phyloP scores from a whole-genome alignment of 2,888 invertebrate species.

The Tanytarsus gracilentus region DNA sequence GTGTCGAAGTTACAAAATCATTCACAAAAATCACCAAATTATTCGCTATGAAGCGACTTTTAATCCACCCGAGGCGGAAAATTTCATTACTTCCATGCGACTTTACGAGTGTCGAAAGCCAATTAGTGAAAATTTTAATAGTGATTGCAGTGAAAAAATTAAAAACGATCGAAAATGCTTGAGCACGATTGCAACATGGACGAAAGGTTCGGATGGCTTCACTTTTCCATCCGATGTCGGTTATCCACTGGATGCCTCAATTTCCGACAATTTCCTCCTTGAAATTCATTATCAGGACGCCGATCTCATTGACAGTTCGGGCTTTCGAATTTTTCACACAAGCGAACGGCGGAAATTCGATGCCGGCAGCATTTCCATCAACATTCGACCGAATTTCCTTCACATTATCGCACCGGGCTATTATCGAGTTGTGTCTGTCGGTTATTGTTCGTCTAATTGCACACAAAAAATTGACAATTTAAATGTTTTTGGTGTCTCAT shows the following conservation, averaged over 20 bases:
- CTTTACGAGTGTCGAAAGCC: slow-evolving; percentile 57
- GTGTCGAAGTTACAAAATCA: slow-evolving; percentile 45
- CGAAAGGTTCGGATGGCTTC: slow-evolving; percentile 58
- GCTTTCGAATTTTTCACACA: slow-evolving; percentile 57
- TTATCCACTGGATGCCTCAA: slow-evolving; percentile 55
- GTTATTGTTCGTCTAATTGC: slow-evolving; percentile 54
- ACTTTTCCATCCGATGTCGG: slow-evolving; percentile 62
- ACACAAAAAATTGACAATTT: slow-evolving; percentile 49
- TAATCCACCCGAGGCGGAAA: slow-evolving; percentile 49
- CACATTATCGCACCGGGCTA: slow-evolving; percentile 57
- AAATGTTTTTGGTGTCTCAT: slow-evolving; percentile 52
- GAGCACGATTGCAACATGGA: slow-evolving; percentile 61
- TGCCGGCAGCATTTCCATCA: slow-evolving; percentile 55
- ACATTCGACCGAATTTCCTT: slow-evolving; percentile 52
- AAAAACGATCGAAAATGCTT: slow-evolving; percentile 51
- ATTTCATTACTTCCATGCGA: slow-evolving; percentile 58
- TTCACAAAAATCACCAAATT: slow-evolving; percentile 48
- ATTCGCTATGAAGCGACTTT: slow-evolving; percentile 55
- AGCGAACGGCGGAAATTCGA: slow-evolving; percentile 55
- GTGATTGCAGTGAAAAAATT: slow-evolving; percentile 45
- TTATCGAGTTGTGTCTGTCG: slow-evolving; percentile 50
- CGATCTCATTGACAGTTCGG: slow-evolving; percentile 53
- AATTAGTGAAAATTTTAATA: not conserved
- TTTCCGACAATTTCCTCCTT: slow-evolving; percentile 55
- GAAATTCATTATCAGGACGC: slow-evolving; percentile 55